Conservation (phyloP, 1,140 invertebrate species). For the Achatina immaculata region DNA sequence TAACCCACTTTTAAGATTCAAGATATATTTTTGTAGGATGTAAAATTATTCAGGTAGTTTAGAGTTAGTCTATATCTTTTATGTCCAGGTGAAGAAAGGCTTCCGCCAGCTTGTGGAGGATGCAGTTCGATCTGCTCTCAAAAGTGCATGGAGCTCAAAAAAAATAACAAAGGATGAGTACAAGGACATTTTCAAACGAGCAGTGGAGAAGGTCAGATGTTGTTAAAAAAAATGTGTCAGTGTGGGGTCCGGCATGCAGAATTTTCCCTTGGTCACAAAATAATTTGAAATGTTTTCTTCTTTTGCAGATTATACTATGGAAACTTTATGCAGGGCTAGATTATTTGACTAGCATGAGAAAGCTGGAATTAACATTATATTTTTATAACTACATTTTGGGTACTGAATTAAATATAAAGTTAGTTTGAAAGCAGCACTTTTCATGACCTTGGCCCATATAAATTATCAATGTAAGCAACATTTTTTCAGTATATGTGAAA, state of each 20-base stretch:
- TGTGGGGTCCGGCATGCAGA: too few relatives aligned
- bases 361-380: neutral
- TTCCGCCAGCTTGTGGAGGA: conserved; percentile 87
- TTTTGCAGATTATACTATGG: neutral
- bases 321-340: neutral
- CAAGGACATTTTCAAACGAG: conserved; percentile 95
- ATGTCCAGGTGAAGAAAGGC: conserved; percentile 34
- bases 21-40: too few relatives aligned
- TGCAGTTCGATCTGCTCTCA: conserved; percentile 95
- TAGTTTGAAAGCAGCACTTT: too few relatives aligned
- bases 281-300: neutral
- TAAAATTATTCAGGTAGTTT: too few relatives aligned
- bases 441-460: too few relatives aligned
- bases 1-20: too few relatives aligned
- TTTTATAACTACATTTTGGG: neutral
- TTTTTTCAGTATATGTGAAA: too few relatives aligned
- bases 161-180: conserved; percentile 96
- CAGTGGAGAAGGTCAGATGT: conserved; percentile 99
- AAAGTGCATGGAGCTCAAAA: conserved; percentile 95
- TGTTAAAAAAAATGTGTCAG: neutral
- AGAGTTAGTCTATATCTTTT: neutral
- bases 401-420: neutral
- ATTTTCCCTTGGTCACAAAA: neutral
- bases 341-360: neutral
- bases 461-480: too few relatives aligned